A percentile compares a stretch with the other conserved stretches of the same genome.
Conservation (phyloP, 2,888 invertebrate genomes). For the Stenolophus ochropezus region DNA sequence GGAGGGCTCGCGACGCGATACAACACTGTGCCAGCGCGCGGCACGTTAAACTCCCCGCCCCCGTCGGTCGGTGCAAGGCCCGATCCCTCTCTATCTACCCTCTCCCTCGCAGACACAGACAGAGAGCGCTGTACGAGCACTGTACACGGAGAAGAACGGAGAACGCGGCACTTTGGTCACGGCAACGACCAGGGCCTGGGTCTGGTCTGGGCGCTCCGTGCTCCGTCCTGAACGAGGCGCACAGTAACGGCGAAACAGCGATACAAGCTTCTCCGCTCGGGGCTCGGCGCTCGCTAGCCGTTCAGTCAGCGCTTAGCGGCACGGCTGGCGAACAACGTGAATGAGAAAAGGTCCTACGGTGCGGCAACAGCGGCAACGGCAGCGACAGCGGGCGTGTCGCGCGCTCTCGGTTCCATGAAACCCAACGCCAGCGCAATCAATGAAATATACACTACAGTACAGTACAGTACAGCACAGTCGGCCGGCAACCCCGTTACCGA, state of each 20-base stretch:
- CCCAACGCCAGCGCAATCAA: constrained; percentile 72
- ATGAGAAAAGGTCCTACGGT: constrained; percentile 44
- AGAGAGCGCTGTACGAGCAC: constrained; percentile 13
- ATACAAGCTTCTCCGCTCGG: constrained; percentile 19
- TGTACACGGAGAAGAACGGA: constrained; percentile 63
- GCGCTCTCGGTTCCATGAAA: constrained; percentile 68
- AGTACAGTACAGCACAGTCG: constrained; percentile 64
- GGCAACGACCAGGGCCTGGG: constrained; percentile 65
- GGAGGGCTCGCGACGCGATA: constrained; percentile 45
- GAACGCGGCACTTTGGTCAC: constrained; percentile 66
- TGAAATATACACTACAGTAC: constrained; percentile 71
- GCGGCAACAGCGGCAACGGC: constrained; percentile 50
- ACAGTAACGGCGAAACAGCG: constrained; percentile 67
- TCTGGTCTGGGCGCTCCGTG: background rate
- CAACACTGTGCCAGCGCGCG: constrained; percentile 57
- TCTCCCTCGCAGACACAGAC: constrained; percentile 1
- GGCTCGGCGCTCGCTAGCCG: background rate
- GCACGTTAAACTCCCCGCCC: constrained; percentile 46
- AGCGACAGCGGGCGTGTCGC: constrained; percentile 72
- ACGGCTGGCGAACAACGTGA: constrained; percentile 42
- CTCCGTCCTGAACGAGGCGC: constrained; percentile 13
- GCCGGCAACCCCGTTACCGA: constrained; percentile 20
- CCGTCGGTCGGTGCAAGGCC: constrained; percentile 39
- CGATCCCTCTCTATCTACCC: constrained; percentile 30
- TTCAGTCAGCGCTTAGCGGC: constrained; percentile 67